A percentile compares a stretch with the other conserved stretches of the same genome.
Conservation (phyloP, 2,113 vertebrate species). For the Orthochromis malagaraziensis region DNA sequence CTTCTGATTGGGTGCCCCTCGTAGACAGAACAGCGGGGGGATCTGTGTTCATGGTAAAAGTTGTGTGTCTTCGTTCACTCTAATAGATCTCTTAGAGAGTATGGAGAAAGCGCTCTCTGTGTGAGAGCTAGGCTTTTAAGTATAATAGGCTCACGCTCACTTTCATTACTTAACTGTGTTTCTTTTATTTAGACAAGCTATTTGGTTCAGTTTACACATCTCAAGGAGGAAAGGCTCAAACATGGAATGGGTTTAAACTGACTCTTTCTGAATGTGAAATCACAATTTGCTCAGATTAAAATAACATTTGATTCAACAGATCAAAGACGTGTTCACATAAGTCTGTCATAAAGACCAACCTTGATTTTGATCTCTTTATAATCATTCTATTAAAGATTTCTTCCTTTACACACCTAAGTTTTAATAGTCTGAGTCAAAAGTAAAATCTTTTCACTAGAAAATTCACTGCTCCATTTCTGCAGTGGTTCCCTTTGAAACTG, state of each 20-base stretch:
- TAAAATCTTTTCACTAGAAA: not conserved
- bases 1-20: not conserved
- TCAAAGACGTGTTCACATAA: not conserved
- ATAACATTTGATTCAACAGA: not conserved
- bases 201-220: not conserved
- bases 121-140: not conserved
- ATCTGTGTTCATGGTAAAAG: not conserved
- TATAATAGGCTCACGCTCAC: not conserved
- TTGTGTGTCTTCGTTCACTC: not conserved
- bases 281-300: not conserved
- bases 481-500: not conserved
- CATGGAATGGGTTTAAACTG: not conserved
- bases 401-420: not conserved
- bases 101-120: not conserved
- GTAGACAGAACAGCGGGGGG: not conserved
- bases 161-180: not conserved
- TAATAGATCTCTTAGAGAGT: not conserved
- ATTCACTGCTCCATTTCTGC: not conserved
- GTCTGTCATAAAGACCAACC: not conserved
- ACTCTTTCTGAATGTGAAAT: not conserved
- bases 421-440: not conserved
- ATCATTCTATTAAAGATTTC: not conserved
- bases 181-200: not conserved
- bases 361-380: not conserved
- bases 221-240: not conserved